Evolutionary conservation across 2,797 vertebrate genomes (phyloP).

Genomic region (Myotis findleyi): DNA sequence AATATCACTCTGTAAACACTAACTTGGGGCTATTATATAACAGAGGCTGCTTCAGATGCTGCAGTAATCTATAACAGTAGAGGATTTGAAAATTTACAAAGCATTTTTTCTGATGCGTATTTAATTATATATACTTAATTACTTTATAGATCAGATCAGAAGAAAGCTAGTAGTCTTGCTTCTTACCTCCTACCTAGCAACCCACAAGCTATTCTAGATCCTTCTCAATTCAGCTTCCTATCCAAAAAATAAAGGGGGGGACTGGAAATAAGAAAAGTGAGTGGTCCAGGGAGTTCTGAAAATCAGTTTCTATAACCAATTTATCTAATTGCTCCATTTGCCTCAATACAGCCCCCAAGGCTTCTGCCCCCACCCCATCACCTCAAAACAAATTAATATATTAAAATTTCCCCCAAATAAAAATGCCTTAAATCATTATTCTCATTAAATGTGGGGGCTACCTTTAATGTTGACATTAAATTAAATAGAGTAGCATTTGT

Average conservation of each 20-base stretch:
- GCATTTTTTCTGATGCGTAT: neutral
- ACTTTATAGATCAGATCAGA: neutral
- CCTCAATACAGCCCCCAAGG: neutral
- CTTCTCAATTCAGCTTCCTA: neutral
- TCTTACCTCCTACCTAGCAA: conserved; percentile 30
- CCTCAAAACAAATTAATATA: neutral
- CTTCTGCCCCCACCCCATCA: neutral
- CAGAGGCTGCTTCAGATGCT: neutral
- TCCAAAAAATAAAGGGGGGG: neutral
- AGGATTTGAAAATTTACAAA: conserved; percentile 28
- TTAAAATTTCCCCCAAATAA: conserved; percentile 34
- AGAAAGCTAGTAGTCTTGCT: neutral
- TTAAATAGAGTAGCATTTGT: conserved; percentile 58
- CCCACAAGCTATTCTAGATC: conserved; percentile 38
- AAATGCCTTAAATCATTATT: conserved; percentile 38
- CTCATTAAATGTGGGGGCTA: conserved; percentile 5
- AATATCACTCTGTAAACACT: neutral
- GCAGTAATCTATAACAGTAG: neutral
- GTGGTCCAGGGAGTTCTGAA: neutral
- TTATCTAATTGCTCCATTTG: neutral
- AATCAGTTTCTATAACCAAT: conserved; percentile 1
- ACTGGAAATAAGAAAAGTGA: neutral
- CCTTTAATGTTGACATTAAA: conserved; percentile 46
- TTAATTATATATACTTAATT: conserved; percentile 3
- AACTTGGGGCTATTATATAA: neutral